A percentile compares a stretch with the other conserved stretches of the same genome.
These are phyloP conservation scores for Pinna nobilis DNA, from an alignment of 1,140 invertebrate species.

Conservation along the genomic window DNA sequence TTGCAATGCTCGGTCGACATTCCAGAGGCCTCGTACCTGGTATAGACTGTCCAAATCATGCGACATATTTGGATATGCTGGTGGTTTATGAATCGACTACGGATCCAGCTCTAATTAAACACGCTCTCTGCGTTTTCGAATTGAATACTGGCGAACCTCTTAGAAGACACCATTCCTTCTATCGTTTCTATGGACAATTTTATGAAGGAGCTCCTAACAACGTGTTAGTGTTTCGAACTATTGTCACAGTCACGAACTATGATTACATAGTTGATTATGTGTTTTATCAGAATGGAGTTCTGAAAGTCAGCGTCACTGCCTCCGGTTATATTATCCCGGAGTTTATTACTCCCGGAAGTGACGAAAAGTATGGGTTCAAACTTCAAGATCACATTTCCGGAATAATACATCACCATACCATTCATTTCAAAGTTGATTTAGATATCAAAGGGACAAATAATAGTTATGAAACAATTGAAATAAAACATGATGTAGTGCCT, in stretches of 20 bases:
- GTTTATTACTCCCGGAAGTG: background rate
- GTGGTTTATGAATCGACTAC: too few relatives aligned
- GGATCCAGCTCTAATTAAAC: conserved; percentile 17
- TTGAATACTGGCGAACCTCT: conserved; percentile 59
- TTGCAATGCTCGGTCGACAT: conserved; percentile 35
- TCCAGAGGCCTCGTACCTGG: conserved; percentile 43
- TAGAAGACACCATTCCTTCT: conserved; percentile 51
- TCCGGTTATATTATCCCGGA: conserved; percentile 45
- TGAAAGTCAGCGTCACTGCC: conserved; percentile 52
- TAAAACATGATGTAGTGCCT: conserved; percentile 6
- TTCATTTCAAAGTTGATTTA: conserved; percentile 50
- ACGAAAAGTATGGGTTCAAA: conserved; percentile 25
- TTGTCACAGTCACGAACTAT: conserved; percentile 57
- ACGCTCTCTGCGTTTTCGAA: conserved; percentile 64
- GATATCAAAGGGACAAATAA: conserved; percentile 44
- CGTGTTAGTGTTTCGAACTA: conserved; percentile 54
- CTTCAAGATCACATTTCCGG: conserved; percentile 22
- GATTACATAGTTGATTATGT: conserved; percentile 65
- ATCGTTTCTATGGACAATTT: conserved; percentile 31
- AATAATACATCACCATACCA: conserved; percentile 39
- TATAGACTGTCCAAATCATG: conserved; percentile 54
- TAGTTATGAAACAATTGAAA: conserved; percentile 32
- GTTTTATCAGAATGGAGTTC: conserved; percentile 60
- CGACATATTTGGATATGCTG: conserved; percentile 46
- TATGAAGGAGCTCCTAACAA: conserved; percentile 54